phyloP scores from a whole-genome alignment of 2,797 vertebrate species.

The Spinus pinus region DNA sequence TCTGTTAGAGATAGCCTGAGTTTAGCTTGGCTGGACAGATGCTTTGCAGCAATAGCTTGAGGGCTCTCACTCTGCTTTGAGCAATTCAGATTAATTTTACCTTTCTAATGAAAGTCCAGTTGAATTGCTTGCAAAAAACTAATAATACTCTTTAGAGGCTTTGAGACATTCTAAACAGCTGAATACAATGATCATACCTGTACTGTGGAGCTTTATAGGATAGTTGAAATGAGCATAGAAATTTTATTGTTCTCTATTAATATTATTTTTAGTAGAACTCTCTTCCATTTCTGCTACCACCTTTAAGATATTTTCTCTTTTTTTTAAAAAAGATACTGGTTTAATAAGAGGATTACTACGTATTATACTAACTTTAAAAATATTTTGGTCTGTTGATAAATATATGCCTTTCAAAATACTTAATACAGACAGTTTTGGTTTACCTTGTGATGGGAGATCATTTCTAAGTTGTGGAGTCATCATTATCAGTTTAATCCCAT shows the following conservation, averaged over 20 bases:
- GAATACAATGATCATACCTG: slow-evolving; percentile 25
- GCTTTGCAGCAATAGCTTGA: slow-evolving; percentile 25
- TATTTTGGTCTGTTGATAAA: slow-evolving; percentile 42
- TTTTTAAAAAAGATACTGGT: background rate
- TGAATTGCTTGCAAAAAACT: slow-evolving; percentile 33
- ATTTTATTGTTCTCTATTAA: slow-evolving; percentile 47
- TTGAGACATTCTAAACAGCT: slow-evolving; percentile 45
- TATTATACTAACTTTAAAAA: slow-evolving; percentile 38
- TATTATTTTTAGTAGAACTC: slow-evolving; percentile 40
- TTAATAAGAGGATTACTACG: slow-evolving; percentile 43
- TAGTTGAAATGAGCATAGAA: slow-evolving; percentile 15
- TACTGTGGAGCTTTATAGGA: slow-evolving; percentile 31
- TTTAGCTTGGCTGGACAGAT: background rate
- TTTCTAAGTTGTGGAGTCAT: background rate
- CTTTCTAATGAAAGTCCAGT: slow-evolving; percentile 52
- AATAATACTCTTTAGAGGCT: background rate
- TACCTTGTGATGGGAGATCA: background rate
- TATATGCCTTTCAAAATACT: slow-evolving; percentile 21
- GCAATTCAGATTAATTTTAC: slow-evolving; percentile 53
- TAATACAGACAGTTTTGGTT: background rate
- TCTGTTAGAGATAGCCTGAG: background rate
- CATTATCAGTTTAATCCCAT: slow-evolving; percentile 53
- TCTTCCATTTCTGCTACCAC: slow-evolving; percentile 5
- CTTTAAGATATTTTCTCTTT: slow-evolving; percentile 27
- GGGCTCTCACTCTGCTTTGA: slow-evolving; percentile 19